These are phyloP conservation scores for Pseudorhombus dupliciocellatus DNA, from an alignment of 2,113 vertebrate genomes.

Conservation along the genomic window DNA sequence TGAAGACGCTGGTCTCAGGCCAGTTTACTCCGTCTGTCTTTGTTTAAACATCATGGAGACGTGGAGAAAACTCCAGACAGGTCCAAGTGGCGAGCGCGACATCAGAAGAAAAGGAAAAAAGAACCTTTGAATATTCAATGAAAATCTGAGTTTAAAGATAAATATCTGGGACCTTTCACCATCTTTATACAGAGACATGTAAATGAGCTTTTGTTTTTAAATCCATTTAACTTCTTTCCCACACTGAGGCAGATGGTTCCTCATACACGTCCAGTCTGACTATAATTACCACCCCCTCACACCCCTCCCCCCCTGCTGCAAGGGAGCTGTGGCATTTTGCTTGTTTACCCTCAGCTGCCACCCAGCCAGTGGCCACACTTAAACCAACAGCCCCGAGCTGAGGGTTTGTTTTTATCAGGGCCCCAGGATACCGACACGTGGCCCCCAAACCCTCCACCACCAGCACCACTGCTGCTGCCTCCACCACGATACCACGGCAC, in stretches of 20 bases:
- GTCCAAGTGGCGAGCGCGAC: no score
- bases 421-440: constrained; percentile 14
- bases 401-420: constrained; percentile 39
- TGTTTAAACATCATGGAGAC: background rate
- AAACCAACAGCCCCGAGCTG: constrained; percentile 37
- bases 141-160: background rate
- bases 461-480: background rate
- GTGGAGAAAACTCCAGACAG: background rate
- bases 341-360: constrained; percentile 55
- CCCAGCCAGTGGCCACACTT: constrained; percentile 19
- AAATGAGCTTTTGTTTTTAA: constrained; percentile 20
- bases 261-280: constrained; percentile 7
- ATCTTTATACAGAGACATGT: background rate
- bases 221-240: constrained; percentile 3
- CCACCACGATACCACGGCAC: constrained; percentile 14
- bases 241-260: constrained; percentile 42
- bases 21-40: background rate
- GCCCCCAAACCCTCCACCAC: background rate
- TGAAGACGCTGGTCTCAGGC: no score
- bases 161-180: background rate
- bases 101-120: no score
- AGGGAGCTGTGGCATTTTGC: constrained; percentile 31
- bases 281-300: constrained; percentile 49
- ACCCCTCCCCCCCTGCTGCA: background rate
- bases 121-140: background rate